Percentiles rank a stretch among this genome's conserved stretches.
These are phyloP conservation scores for Dermatophagoides farinae DNA, from an alignment of 1,140 invertebrate species.

Conservation along the genomic window DNA sequence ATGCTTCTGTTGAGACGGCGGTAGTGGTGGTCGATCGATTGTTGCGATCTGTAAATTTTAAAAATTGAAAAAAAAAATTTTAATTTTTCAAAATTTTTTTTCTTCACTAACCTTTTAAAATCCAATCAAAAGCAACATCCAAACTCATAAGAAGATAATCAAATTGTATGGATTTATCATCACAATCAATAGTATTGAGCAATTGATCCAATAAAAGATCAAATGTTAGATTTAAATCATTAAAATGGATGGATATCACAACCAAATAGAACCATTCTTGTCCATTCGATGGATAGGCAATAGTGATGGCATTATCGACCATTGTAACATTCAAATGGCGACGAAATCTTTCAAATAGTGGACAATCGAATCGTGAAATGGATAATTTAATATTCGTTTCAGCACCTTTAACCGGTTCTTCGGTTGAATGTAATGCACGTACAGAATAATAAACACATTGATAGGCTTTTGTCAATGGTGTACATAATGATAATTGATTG, in stretches of 20 bases:
- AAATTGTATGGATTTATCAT: neutral
- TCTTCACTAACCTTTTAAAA: neutral
- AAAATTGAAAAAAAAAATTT: neutral
- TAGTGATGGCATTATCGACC: neutral
- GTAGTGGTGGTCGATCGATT: neutral
- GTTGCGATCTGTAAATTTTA: constrained; percentile 1
- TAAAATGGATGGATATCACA: constrained; percentile 12
- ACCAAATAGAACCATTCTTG: constrained; percentile 15
- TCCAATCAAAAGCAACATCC: constrained; percentile 4
- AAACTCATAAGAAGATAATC: neutral
- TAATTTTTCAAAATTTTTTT: neutral
- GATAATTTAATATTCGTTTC: constrained; percentile 9
- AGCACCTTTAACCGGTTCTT: constrained; percentile 10
- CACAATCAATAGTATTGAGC: neutral
- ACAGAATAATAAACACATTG: constrained; percentile 12
- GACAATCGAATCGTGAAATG: neutral
- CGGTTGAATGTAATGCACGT: constrained; percentile 4
- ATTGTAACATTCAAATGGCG: neutral
- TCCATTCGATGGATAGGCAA: neutral
- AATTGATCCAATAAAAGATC: neutral
- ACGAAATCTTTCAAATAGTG: neutral
- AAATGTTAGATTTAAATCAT: constrained; percentile 8
- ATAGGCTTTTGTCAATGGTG: neutral
- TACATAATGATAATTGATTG: constrained; percentile 15
- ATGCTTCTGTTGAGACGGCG: neutral